phyloP scores from a whole-genome alignment of 2,113 vertebrate species.

The Brienomyrus longianalis region DNA sequence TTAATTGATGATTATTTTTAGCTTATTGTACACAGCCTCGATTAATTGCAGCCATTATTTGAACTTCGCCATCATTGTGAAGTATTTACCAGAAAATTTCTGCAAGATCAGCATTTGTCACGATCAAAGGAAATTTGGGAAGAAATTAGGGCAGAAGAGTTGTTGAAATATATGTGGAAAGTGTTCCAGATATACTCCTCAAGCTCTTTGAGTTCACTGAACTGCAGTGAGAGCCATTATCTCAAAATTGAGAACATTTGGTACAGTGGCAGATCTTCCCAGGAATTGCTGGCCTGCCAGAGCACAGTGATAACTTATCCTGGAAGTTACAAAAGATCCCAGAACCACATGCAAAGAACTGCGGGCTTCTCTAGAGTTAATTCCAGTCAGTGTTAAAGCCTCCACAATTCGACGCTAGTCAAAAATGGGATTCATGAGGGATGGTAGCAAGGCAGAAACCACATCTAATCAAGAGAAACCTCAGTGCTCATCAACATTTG shows the following conservation, averaged over 20 bases:
- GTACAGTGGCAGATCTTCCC: not conserved
- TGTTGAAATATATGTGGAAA: not conserved
- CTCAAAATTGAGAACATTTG: not conserved
- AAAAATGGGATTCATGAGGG: not conserved
- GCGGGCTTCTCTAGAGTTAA: not conserved
- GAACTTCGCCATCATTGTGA: not conserved
- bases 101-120: not conserved
- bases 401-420: not conserved
- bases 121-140: not conserved
- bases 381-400: not conserved
- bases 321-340: not conserved
- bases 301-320: not conserved
- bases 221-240: not conserved
- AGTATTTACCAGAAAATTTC: not conserved
- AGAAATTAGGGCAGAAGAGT: not conserved
- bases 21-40: not conserved
- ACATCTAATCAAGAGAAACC: not conserved
- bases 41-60: not conserved
- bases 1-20: not conserved
- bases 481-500: not conserved
- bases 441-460: not conserved
- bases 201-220: not conserved
- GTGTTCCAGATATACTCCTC: not conserved
- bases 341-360: not conserved
- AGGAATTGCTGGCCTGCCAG: not conserved